These are phyloP conservation scores for Drosophila nebulosa DNA, from an alignment of 1,140 invertebrate species.

Conservation along the genomic window DNA sequence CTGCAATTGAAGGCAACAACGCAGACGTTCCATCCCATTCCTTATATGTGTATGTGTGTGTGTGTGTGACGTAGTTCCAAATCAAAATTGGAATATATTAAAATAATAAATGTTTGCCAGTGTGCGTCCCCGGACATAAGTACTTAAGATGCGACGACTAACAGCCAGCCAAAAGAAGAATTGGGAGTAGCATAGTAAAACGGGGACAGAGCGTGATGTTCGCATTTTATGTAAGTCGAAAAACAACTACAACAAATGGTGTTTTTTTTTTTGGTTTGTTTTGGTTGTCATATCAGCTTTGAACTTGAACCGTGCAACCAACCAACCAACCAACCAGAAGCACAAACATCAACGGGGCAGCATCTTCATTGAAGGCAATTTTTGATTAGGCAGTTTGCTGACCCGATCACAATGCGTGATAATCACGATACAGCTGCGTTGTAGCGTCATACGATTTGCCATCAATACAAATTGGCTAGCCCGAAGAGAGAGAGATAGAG, in stretches of 20 bases:
- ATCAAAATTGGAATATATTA: slow-evolving; percentile 48
- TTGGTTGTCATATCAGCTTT: neutral
- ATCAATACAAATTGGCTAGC: slow-evolving; percentile 10
- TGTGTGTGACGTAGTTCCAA: slow-evolving; percentile 45
- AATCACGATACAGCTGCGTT: slow-evolving; percentile 47
- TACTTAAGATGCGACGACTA: slow-evolving; percentile 38
- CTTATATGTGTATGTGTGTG: neutral
- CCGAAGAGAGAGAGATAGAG: neutral
- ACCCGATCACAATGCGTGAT: slow-evolving; percentile 35
- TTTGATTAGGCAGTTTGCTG: slow-evolving; percentile 18
- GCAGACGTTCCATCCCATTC: slow-evolving; percentile 12
- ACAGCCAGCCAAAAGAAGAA: neutral
- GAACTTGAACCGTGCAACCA: slow-evolving; percentile 15
- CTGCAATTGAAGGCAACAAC: slow-evolving; percentile 45
- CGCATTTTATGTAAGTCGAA: slow-evolving; percentile 28
- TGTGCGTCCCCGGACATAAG: slow-evolving; percentile 28
- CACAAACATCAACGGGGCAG: neutral
- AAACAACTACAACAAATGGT: slow-evolving; percentile 37
- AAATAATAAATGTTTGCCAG: slow-evolving; percentile 25
- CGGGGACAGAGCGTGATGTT: slow-evolving; percentile 22
- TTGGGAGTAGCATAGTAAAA: slow-evolving; percentile 14
- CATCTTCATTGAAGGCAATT: neutral
- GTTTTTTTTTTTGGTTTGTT: too few species aligned
- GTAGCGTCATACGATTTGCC: slow-evolving; percentile 4
- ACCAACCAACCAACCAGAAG: neutral